These are phyloP conservation scores for human (Homo sapiens) DNA, from an alignment of 2,113 vertebrate genomes.

Conservation along the genomic window DNA sequence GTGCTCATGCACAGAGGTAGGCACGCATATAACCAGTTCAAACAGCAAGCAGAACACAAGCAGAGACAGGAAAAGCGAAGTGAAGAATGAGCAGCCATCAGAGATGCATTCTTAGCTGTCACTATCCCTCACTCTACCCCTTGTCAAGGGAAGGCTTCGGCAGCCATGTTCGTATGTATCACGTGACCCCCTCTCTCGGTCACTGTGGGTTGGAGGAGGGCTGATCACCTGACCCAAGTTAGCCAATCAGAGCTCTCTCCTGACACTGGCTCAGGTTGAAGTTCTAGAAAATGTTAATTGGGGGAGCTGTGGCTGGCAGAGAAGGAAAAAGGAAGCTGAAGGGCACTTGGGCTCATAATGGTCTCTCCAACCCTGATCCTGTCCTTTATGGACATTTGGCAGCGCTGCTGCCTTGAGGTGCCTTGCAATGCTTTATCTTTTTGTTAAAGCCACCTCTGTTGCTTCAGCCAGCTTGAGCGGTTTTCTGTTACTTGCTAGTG, in stretches of 20 bases:
- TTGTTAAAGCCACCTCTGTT: background rate
- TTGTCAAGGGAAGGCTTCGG: background rate
- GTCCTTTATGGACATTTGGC: background rate
- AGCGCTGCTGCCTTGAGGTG: background rate
- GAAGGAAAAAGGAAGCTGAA: background rate
- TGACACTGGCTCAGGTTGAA: background rate
- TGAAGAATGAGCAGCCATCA: background rate
- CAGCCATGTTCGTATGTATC: background rate
- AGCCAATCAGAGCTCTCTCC: slow-evolving; percentile 42
- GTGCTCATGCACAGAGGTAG: background rate
- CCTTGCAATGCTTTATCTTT: background rate
- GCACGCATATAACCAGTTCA: background rate
- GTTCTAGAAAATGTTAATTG: background rate
- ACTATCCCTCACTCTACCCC: too few relatives aligned
- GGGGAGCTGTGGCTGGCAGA: background rate
- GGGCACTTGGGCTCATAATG: rapidly evolving
- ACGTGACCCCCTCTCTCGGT: background rate
- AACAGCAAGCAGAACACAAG: background rate
- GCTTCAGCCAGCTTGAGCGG: background rate
- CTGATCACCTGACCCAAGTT: background rate
- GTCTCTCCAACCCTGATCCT: background rate
- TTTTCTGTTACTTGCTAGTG: background rate
- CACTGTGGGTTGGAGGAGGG: background rate
- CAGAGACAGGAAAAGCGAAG: background rate
- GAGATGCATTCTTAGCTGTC: background rate